Percentiles rank a stretch among this genome's conserved stretches.
These are phyloP conservation scores for Ctenicera cuprea DNA, from an alignment of 2,888 invertebrate species.

Conservation along the genomic window DNA sequence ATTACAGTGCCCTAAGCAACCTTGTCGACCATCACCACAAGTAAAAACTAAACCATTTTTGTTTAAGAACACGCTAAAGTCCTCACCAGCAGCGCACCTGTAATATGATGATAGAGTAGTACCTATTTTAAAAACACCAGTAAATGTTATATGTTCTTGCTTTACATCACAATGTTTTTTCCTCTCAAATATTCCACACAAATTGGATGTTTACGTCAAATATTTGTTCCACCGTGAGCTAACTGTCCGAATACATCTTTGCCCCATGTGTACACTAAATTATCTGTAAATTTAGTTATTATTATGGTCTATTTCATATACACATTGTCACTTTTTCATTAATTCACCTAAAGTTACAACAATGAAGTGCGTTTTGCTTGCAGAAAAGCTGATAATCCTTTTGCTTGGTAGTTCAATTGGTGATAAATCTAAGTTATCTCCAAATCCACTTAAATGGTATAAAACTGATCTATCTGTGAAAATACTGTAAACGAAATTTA, in stretches of 20 bases:
- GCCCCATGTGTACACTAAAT: conserved; percentile 82
- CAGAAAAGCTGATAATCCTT: conserved; percentile 74
- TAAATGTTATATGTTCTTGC: neutral
- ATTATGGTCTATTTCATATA: neutral
- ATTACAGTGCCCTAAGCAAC: conserved; percentile 80
- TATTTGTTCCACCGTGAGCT: conserved; percentile 74
- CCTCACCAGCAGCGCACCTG: conserved; percentile 78
- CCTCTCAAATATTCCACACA: conserved; percentile 78
- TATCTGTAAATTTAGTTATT: conserved; percentile 70
- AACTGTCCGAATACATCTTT: conserved; percentile 80
- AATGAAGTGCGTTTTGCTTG: conserved; percentile 76
- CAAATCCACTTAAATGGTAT: conserved; percentile 75
- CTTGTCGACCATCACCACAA: conserved; percentile 79
- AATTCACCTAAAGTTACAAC: conserved; percentile 74
- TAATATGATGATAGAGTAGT: conserved; percentile 18
- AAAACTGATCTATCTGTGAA: conserved; percentile 71
- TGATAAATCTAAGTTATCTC: conserved; percentile 72
- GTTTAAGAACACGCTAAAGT: conserved; percentile 81
- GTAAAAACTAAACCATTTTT: conserved; percentile 81
- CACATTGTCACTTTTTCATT: neutral
- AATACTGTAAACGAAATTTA: conserved; percentile 52
- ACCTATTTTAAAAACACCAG: too few relatives aligned
- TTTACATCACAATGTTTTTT: conserved; percentile 76
- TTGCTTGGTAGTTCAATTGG: conserved; percentile 77
- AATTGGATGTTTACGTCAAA: conserved; percentile 76